Evolutionary conservation across 2,888 invertebrate species (phyloP).

Genomic region (Augiades crinisus): DNA sequence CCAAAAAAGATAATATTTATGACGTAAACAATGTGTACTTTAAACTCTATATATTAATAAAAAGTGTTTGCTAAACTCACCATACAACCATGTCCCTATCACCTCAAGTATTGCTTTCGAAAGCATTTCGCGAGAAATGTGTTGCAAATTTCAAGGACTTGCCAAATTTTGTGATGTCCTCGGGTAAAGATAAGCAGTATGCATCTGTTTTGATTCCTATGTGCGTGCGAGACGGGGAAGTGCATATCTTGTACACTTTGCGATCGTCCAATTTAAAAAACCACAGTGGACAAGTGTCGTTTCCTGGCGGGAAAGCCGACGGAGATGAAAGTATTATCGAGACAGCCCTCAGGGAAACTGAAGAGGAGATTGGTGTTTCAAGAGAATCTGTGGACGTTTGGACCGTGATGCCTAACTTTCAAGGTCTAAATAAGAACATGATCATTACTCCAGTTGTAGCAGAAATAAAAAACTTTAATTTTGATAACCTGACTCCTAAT

Average conservation of each 20-base stretch:
- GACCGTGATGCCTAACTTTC: slow-evolving; percentile 70
- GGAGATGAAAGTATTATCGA: slow-evolving; percentile 82
- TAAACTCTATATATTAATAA: neutral
- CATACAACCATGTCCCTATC: slow-evolving; percentile 48
- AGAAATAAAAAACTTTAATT: slow-evolving; percentile 68
- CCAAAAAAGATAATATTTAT: too few species aligned
- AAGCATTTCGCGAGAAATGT: slow-evolving; percentile 80
- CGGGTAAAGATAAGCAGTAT: slow-evolving; percentile 48
- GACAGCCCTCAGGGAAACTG: slow-evolving; percentile 92
- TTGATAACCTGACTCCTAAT: slow-evolving; percentile 81
- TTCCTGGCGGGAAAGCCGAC: slow-evolving; percentile 92
- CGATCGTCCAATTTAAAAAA: slow-evolving; percentile 87
- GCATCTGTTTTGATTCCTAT: slow-evolving; percentile 93
- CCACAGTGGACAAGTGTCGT: slow-evolving; percentile 93
- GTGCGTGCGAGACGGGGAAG: slow-evolving; percentile 84
- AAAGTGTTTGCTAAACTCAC: neutral
- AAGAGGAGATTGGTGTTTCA: slow-evolving; percentile 92
- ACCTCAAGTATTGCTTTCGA: slow-evolving; percentile 70
- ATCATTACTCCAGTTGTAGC: slow-evolving; percentile 89
- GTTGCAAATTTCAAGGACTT: slow-evolving; percentile 77
- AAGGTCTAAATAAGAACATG: slow-evolving; percentile 63
- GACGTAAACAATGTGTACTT: slow-evolving; percentile 12
- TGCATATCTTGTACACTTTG: slow-evolving; percentile 91
- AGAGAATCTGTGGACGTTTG: slow-evolving; percentile 84
- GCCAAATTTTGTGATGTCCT: slow-evolving; percentile 48